Percentiles rank a stretch among this genome's conserved stretches.
phyloP scores from a whole-genome alignment of 2,797 vertebrate genomes.

The Parauchenoglanis punctatus region DNA sequence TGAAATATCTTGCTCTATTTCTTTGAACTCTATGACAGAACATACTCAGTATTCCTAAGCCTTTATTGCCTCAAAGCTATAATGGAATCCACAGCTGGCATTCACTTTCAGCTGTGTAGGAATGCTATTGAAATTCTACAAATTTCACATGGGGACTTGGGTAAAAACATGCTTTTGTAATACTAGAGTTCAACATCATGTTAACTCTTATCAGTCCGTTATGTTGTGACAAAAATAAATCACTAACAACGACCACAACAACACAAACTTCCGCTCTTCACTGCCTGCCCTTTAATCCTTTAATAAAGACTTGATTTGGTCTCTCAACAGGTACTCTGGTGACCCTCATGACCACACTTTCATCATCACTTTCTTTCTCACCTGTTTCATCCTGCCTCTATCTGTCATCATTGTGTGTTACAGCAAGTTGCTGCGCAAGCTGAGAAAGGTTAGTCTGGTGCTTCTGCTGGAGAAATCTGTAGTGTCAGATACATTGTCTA shows the following conservation, averaged over 20 bases:
- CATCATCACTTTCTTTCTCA: conserved; percentile 84
- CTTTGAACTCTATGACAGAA: background rate
- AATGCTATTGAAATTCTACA: background rate
- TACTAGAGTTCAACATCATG: background rate
- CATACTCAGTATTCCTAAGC: background rate
- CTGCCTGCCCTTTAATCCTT: background rate
- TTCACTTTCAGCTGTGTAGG: background rate
- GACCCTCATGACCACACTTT: conserved; percentile 77
- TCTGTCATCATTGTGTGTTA: conserved; percentile 86
- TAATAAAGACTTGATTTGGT: background rate
- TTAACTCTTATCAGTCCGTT: background rate
- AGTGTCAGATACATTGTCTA: background rate
- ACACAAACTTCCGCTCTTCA: background rate
- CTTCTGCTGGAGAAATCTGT: background rate
- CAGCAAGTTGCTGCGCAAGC: conserved; percentile 82
- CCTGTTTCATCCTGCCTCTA: conserved; percentile 86
- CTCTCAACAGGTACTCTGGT: conserved; percentile 80
- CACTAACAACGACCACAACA: background rate
- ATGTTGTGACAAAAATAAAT: background rate
- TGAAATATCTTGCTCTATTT: background rate
- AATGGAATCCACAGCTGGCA: background rate
- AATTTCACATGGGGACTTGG: background rate
- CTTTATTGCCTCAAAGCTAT: background rate
- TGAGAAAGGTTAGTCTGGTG: conserved; percentile 78
- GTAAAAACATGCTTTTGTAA: background rate